Percentiles rank a stretch among this genome's conserved stretches.
These are phyloP conservation scores for Stegostoma tigrinum DNA, from an alignment of 2,113 vertebrate species.

Conservation along the genomic window DNA sequence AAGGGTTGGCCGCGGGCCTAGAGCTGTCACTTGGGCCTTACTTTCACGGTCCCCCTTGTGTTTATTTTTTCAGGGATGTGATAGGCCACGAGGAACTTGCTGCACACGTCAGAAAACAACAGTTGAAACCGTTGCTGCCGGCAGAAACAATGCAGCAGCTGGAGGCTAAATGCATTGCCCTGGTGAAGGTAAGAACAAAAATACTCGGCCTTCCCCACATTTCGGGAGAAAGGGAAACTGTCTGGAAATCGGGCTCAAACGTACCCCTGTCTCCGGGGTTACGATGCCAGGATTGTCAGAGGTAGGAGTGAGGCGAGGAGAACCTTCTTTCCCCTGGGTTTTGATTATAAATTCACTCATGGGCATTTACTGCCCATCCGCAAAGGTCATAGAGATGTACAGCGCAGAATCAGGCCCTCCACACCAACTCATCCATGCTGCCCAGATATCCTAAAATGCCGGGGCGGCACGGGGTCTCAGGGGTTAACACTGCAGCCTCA, in stretches of 20 bases:
- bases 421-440: too few species aligned
- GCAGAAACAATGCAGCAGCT: conserved; percentile 47
- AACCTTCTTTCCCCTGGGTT: too few species aligned
- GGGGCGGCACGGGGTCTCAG: too few species aligned
- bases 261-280: neutral
- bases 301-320: too few species aligned
- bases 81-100: conserved; percentile 55
- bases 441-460: too few species aligned
- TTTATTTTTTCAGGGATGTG: conserved; percentile 48
- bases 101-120: conserved; percentile 46
- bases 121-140: conserved; percentile 52
- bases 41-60: neutral
- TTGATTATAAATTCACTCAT: too few species aligned
- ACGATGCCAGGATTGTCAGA: too few species aligned
- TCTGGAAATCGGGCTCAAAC: neutral
- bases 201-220: neutral
- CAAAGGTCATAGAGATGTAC: too few species aligned
- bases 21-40: neutral
- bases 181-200: conserved; percentile 49
- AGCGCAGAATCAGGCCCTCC: too few species aligned
- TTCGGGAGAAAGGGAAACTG: neutral
- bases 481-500: too few species aligned
- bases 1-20: too few species aligned
- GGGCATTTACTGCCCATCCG: neutral
- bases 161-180: conserved; percentile 52